These are phyloP conservation scores for Typhlichthys eigenmanni DNA, from an alignment of 2,797 vertebrate genomes.

Conservation along the genomic window DNA sequence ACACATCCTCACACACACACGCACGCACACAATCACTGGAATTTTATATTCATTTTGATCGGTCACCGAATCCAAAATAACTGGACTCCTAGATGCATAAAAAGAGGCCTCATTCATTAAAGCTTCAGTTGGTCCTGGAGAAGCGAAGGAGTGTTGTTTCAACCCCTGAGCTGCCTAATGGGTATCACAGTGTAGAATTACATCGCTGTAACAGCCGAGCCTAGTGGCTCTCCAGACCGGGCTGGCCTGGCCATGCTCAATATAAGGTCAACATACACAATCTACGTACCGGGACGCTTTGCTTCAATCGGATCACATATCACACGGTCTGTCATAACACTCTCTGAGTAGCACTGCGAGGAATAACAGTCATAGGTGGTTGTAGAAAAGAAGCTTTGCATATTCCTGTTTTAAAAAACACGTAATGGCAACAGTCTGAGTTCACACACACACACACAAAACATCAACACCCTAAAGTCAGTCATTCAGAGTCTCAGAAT, in stretches of 20 bases:
- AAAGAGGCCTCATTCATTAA: constrained; percentile 61
- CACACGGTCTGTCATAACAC: constrained; percentile 43
- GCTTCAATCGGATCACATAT: constrained; percentile 61
- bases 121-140: constrained; percentile 75
- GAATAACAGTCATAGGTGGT: constrained; percentile 61
- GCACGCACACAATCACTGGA: constrained; percentile 21
- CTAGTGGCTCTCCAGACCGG: constrained; percentile 42
- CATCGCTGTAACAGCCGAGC: constrained; percentile 60
- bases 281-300: constrained; percentile 58
- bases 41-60: constrained; percentile 46
- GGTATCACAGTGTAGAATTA: constrained; percentile 73
- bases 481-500: constrained; percentile 22
- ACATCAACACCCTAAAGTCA: constrained; percentile 42
- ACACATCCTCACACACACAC: constrained; percentile 7
- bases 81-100: constrained; percentile 41
- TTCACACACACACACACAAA: background rate
- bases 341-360: constrained; percentile 53
- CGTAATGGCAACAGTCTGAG: constrained; percentile 50
- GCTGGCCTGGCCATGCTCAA: constrained; percentile 56
- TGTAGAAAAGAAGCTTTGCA: constrained; percentile 57
- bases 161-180: constrained; percentile 69
- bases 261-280: constrained; percentile 33
- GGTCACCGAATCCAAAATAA: constrained; percentile 32
- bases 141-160: constrained; percentile 49
- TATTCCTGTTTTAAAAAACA: constrained; percentile 59